Base-by-base conservation (phyloP, 2,113 vertebrate species). In the Bambusicola thoracicus region DNA sequence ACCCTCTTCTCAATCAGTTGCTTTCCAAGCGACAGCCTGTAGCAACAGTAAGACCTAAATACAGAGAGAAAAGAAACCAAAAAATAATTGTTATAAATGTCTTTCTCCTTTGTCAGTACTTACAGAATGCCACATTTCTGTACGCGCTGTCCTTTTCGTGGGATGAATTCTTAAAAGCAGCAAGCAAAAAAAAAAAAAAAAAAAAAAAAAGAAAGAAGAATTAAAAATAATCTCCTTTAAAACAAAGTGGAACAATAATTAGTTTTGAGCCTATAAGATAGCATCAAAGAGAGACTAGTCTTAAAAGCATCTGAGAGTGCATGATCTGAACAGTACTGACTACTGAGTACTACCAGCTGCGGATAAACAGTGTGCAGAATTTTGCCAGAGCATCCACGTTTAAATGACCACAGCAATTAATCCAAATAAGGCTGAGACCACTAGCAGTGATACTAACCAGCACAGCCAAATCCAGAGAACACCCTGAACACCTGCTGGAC, bases 1-100 rank as follows among this genome's bases (percentile, higher is more conserved):
- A 88, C 95, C 95, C 87, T 83, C 80, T 41, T 65, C 56, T 81
- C 82, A 72, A 92, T 44, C 66, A 91, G 79, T 55, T 40, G 38
- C 34, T 36, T 70, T 78, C 67, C 62, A 75, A 85, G 65, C 2
- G 8, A 91, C 38, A 78, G 40, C 24, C 56, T 73, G 61, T 5
- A 76, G 4, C 12, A 72, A 55, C 34, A 63, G 46, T 40, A 65
- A 85, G 3, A 89, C 21, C 27, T 59, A 56, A 62, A 79, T 3
- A 55, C 19, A 74, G 13, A 3, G 21, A 19, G 36, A 84, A 1
- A 1, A 90, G 20, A 73, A 76, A 81, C 69, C 8, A 43, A 13
- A 12, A 38, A 65, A 72, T 15, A 32, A 17, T 9, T 24, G 0
- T 12, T 62, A 32, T 24, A 53, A 74, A 56, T 46, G 69, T 25